phyloP scores from a whole-genome alignment of 1,140 invertebrate species.

The Psix sp. region DNA sequence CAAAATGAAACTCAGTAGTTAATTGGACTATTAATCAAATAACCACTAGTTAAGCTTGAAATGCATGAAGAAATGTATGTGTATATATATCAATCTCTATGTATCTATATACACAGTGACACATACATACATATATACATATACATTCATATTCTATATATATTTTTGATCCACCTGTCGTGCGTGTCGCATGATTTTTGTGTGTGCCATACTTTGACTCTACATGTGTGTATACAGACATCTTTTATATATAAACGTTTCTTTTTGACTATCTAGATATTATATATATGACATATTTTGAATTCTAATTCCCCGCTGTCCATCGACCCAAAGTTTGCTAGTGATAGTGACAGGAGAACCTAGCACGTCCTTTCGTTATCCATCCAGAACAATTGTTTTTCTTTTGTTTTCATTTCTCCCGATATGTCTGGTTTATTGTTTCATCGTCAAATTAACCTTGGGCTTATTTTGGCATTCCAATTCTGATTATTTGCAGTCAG shows the following conservation, averaged over 20 bases:
- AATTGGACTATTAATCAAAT: too few relatives aligned
- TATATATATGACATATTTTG: slow-evolving; percentile 30
- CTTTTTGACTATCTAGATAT: slow-evolving; percentile 43
- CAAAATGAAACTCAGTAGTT: too few relatives aligned
- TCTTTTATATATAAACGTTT: slow-evolving; percentile 53
- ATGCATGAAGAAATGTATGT: too few relatives aligned
- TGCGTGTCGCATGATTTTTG: slow-evolving; percentile 77
- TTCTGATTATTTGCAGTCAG: too few relatives aligned
- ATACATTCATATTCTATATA: slow-evolving; percentile 60
- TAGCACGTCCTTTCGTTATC: slow-evolving; percentile 69
- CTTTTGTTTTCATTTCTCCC: slow-evolving; percentile 6
- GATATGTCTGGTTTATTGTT: slow-evolving; percentile 12
- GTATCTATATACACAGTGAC: not conserved
- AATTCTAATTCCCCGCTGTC: too few relatives aligned
- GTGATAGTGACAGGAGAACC: slow-evolving; percentile 77
- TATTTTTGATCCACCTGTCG: slow-evolving; percentile 75
- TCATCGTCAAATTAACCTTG: too few relatives aligned
- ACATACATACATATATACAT: slow-evolving; percentile 34
- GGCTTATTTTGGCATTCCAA: too few relatives aligned
- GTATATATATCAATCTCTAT: not conserved
- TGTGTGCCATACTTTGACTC: slow-evolving; percentile 68
- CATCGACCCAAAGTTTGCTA: slow-evolving; percentile 72
- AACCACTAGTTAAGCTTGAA: too few relatives aligned
- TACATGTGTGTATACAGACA: slow-evolving; percentile 66
- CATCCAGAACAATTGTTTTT: slow-evolving; percentile 30